Base-by-base conservation (phyloP, 1,140 invertebrate genomes). In the Arion vulgaris region DNA sequence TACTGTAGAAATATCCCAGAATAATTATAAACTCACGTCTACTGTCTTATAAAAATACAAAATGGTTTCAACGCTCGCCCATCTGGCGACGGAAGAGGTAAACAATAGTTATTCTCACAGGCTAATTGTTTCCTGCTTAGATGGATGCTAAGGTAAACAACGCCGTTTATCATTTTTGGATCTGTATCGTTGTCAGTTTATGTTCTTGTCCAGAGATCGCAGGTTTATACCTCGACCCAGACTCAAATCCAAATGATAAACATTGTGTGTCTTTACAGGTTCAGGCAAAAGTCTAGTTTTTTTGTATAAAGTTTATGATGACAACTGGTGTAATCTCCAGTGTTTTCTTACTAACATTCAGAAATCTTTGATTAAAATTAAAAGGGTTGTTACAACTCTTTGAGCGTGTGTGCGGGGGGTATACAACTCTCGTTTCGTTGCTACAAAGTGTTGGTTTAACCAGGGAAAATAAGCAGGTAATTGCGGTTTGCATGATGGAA, bases 111-210 rank as follows among this genome's bases (percentile, higher is more conserved):
- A 78, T 66, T 28, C 76, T 78, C 57, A 36, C 62, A 28, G 57
- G 53, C 51, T 78, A 78, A 78, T 78, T 78, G 76, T 78, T 78
- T 78, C 76, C 76, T 78, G 76, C 34, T 68, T 32, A 17, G 53
- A 68, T 66, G 57, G 62, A 34, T 36, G 49, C 57, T 36, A 62
- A 53, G 32, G 76, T 78, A 78, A 78, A 78, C 76, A 78, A 78
- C 76, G 45, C 76, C 51, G 76, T 78, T 78, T 57, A 78, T 78
- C 76, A 78, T 78, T 78, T 78, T 78, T 78, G 76, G 76, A 78
- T 78, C 76, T 62, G 76, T 78, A 78, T 78, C 76, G 45, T 78
- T 57, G 76, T 36, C 76, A 78, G 26, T 39, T 78, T 78, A 66
- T 78, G 49, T 73, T 41, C 23, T 39, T 39, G 71, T 73, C 38